Evolutionary conservation across 1,140 invertebrate species (phyloP).

Genomic region (Harpegnathos saltator): DNA sequence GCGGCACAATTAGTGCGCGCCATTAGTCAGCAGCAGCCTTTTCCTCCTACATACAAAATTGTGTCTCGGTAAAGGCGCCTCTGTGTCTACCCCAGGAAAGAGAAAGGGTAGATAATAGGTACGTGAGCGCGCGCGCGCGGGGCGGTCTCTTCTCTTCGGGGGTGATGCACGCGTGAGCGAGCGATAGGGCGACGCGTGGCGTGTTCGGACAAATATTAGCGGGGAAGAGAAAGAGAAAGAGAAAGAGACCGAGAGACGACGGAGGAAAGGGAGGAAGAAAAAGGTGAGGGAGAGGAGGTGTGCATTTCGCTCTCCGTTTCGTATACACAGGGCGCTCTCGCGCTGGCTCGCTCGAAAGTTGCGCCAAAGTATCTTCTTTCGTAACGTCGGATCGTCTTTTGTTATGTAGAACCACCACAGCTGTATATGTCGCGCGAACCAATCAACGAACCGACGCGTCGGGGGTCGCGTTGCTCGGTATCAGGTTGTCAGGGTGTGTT

Average conservation of each 20-base stretch:
- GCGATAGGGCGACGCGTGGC: conserved; percentile 46
- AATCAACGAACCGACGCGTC: neutral
- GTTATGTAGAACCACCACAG: conserved; percentile 44
- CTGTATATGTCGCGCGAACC: conserved; percentile 28
- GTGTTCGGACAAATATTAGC: conserved; percentile 67
- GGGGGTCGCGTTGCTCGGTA: conserved; percentile 16
- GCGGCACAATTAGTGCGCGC: conserved; percentile 77
- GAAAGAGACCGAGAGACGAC: too few species aligned
- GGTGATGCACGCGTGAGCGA: conserved; percentile 27
- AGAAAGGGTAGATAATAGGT: conserved; percentile 67
- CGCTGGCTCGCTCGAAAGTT: conserved; percentile 36
- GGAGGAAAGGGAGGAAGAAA: too few species aligned
- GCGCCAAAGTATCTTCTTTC: conserved; percentile 58
- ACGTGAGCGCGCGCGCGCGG: neutral
- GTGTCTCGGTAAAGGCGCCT: conserved; percentile 70
- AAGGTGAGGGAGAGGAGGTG: neutral
- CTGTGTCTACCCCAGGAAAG: conserved; percentile 66
- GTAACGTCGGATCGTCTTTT: conserved; percentile 57
- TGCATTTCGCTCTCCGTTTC: neutral
- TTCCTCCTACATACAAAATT: conserved; percentile 73
- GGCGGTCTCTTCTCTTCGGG: conserved; percentile 58
- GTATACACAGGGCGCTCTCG: neutral
- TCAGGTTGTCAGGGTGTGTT: conserved; percentile 47
- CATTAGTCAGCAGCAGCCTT: conserved; percentile 78
- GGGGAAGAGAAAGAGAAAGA: conserved; percentile 1